Conservation (phyloP, 2,888 invertebrate genomes). For the Calameuta pallipes region DNA sequence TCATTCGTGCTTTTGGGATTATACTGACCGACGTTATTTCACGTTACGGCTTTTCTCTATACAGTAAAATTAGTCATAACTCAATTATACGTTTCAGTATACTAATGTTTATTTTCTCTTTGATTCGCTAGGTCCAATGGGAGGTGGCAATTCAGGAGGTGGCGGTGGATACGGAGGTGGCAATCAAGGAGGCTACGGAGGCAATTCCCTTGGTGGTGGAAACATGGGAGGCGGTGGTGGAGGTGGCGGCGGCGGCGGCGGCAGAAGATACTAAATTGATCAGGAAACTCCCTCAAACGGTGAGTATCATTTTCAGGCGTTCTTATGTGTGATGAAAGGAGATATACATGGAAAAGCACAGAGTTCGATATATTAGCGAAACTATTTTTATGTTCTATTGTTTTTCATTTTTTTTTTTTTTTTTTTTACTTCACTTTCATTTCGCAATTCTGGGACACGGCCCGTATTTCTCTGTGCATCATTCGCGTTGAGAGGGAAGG, state of each 20-base stretch:
- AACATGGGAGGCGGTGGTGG: conserved; percentile 63
- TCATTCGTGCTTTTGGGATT: not conserved
- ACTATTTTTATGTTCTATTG: too few relatives aligned
- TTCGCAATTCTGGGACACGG: not conserved
- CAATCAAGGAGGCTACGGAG: conserved; percentile 65
- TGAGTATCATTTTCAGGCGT: conserved; percentile 42
- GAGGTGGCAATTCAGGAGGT: conserved; percentile 64
- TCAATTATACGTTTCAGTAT: not conserved
- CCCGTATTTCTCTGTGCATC: too few relatives aligned
- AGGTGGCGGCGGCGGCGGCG: conserved; percentile 63
- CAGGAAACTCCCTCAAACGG: conserved; percentile 46
- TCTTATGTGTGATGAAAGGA: not conserved
- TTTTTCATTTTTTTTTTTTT: not conserved
- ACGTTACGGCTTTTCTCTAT: not conserved
- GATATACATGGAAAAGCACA: too few relatives aligned
- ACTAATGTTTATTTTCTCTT: conserved; percentile 4
- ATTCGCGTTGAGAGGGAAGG: too few relatives aligned
- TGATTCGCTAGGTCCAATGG: conserved; percentile 48
- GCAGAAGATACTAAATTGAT: conserved; percentile 59
- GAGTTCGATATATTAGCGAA: too few relatives aligned
- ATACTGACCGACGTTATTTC: not conserved
- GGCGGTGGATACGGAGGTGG: conserved; percentile 65
- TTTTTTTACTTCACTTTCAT: not conserved
- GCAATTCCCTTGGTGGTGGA: conserved; percentile 63
- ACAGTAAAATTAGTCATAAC: not conserved